A percentile compares a stretch with the other conserved stretches of the same genome.
phyloP scores from a whole-genome alignment of 2,888 invertebrate species.

The Campoletis raptor region DNA sequence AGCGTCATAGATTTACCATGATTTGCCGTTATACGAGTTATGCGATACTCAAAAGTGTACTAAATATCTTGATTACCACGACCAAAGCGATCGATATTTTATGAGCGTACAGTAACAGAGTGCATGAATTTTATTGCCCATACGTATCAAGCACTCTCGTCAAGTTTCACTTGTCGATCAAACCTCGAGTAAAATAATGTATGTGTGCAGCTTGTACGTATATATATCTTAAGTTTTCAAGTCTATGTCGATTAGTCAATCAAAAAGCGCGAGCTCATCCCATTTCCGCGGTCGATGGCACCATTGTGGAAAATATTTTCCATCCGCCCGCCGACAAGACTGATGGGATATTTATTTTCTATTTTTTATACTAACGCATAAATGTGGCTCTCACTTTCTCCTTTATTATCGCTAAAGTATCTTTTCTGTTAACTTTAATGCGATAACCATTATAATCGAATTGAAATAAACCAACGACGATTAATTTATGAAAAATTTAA shows the following conservation, averaged over 20 bases:
- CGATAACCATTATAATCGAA: background rate
- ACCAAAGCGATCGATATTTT: constrained; percentile 35
- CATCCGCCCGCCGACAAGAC: background rate
- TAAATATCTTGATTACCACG: constrained; percentile 45
- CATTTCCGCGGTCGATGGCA: constrained; percentile 31
- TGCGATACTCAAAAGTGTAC: constrained; percentile 25
- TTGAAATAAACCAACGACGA: background rate
- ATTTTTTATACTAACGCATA: constrained; percentile 36
- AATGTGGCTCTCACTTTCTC: background rate
- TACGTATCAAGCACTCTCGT: constrained; percentile 46
- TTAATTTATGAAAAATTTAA: background rate
- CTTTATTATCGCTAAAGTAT: background rate
- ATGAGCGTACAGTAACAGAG: constrained; percentile 35
- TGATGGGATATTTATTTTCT: constrained; percentile 4
- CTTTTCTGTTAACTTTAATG: no score
- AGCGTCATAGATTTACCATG: constrained; percentile 1
- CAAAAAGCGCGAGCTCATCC: background rate
- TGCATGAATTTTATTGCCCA: constrained; percentile 50
- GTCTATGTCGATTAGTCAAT: constrained; percentile 35
- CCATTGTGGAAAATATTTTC: constrained; percentile 29
- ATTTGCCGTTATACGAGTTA: constrained; percentile 21
- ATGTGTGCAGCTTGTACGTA: background rate
- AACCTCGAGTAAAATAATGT: constrained; percentile 16
- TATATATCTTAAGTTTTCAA: background rate
- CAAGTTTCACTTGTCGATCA: constrained; percentile 51